These are phyloP conservation scores for Kuschelorhynchus macadamiae DNA, from an alignment of 2,888 invertebrate genomes.

Conservation along the genomic window DNA sequence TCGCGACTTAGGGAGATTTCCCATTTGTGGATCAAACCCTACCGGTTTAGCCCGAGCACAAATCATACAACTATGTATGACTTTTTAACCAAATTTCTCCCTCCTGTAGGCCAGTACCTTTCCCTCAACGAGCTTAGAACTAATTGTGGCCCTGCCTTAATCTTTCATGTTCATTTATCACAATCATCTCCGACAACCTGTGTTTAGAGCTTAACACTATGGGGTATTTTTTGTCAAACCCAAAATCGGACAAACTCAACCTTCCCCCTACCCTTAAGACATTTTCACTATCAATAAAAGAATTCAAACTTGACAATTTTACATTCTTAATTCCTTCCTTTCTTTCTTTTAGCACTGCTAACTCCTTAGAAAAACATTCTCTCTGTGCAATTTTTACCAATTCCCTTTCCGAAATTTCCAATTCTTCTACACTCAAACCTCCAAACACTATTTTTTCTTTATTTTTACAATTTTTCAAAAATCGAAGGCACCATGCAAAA, in stretches of 20 bases:
- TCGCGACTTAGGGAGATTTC: neutral
- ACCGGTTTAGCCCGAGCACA: neutral
- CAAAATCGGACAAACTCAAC: conserved; percentile 1
- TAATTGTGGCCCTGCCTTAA: too few relatives aligned
- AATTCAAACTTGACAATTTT: neutral
- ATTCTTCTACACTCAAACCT: too few relatives aligned
- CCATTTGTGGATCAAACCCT: neutral
- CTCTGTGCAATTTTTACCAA: too few relatives aligned
- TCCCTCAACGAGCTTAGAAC: too few relatives aligned
- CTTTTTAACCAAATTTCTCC: neutral
- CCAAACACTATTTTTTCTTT: too few relatives aligned
- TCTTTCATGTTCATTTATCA: neutral
- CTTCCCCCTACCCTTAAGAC: conserved; percentile 5
- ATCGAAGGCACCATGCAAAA: too few relatives aligned
- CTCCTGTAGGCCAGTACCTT: too few relatives aligned
- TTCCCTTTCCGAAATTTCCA: too few relatives aligned
- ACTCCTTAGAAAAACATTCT: too few relatives aligned
- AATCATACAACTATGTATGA: neutral
- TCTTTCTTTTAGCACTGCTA: too few relatives aligned
- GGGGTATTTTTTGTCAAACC: neutral
- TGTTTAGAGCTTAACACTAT: neutral
- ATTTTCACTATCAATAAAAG: neutral
- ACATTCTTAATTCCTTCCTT: neutral
- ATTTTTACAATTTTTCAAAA: too few relatives aligned
- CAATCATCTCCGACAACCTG: neutral